These are phyloP conservation scores for Copidosoma floridanum DNA, from an alignment of 1,140 invertebrate genomes.

Conservation along the genomic window DNA sequence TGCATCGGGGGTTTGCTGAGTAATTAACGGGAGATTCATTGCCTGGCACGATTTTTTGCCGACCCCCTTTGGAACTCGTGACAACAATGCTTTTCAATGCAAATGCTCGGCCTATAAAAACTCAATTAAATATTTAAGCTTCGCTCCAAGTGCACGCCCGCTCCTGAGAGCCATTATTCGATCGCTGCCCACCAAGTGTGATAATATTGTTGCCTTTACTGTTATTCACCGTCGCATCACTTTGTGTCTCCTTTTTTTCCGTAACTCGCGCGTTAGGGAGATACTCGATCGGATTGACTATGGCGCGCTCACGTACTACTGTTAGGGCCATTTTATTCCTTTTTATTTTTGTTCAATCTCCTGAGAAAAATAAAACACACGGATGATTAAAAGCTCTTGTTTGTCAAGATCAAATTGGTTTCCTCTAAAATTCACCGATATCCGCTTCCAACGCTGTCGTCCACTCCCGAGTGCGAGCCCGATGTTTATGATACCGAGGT, in stretches of 20 bases:
- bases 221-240: neutral
- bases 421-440: neutral
- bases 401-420: neutral
- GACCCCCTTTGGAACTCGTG: too few relatives aligned
- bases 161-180: neutral
- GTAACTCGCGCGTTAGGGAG: too few relatives aligned
- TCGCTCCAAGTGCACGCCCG: too few relatives aligned
- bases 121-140: neutral
- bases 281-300: too few relatives aligned
- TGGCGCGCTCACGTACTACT: too few relatives aligned
- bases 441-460: neutral
- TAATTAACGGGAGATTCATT: neutral
- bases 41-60: neutral
- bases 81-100: conserved; percentile 6
- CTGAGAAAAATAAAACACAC: neutral
- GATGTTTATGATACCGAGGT: too few relatives aligned
- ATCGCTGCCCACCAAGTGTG: neutral
- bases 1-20: too few relatives aligned
- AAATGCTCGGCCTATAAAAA: neutral
- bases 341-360: too few relatives aligned
- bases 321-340: too few relatives aligned
- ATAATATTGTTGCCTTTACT: neutral
- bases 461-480: too few relatives aligned
- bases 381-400: neutral
- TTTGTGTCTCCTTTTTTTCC: too few relatives aligned